Base-by-base conservation (phyloP, 2,888 invertebrate species). In the Lamproptera curius region DNA sequence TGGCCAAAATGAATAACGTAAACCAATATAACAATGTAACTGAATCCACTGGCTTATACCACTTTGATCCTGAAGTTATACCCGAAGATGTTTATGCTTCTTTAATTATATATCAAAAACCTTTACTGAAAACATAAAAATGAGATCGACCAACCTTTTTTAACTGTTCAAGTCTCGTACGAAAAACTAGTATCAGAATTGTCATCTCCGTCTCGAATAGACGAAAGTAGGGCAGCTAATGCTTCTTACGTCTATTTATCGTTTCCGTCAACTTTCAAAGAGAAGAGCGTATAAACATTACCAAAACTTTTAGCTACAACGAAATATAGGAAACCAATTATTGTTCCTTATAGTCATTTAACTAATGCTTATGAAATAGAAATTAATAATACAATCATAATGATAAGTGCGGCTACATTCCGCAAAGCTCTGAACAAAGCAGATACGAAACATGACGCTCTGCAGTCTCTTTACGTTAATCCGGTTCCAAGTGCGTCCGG, bases 391-490 rank as follows among this genome's bases (percentile, higher is more conserved):
- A 53, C 54, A 51, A 52, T 48, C 51, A n/a, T n/a, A 56, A 56
- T 55, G 54, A 55, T 52, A 51, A 51, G 41, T 54, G 46, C 48
- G 33, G 10, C 46, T 47, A 41, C 35, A 52, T 56, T 47, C 48
- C 45, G 53, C 28, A 2, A 28, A 55, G 53, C 50, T 50, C 51
- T 46, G 44, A 48, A 46, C 48, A 51, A 20, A 50, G 52, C 49
- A 53, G 50, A 52, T 50, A 52, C 52, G 36, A 52, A 52, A 50
- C 52, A 52, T 53, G 54, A 58, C 54, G 41, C 54, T 55, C 54
- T 37, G 51, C 55, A 50, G 54, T 55, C 57, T 57, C 51, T 55
- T 37, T 55, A 57, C 54, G 58, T 56, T 58, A 16, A 56, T 57
- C 53, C 53, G 47, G 28, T 56, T 56, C 54, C 42, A 44, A 58